Evolutionary conservation across 2,888 invertebrate species (phyloP), one percentile per base, ranked within the genome.

Genomic region (Harmothoe impar): DNA sequence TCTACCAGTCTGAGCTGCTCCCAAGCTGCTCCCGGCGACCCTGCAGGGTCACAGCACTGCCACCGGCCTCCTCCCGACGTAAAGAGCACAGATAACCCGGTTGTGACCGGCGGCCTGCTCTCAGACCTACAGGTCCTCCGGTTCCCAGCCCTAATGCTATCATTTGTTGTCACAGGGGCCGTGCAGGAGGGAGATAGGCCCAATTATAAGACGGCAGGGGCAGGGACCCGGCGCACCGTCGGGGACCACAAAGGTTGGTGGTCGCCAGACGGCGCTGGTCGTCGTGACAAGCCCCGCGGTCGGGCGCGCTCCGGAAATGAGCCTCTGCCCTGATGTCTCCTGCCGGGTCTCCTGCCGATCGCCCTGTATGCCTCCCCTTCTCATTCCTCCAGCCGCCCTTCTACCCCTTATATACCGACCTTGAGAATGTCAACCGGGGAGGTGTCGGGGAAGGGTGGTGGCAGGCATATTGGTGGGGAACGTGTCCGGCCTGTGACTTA

Each of bases 151-250:
- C 54, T 86, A 86, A 86, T 86, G 86, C 86, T 86, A 54, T 54
- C 54, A 86, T 86, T 86, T 86, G 86, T 86, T 86, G 54, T 86
- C 54, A 52, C 54, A 86, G 52, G 43, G 23, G 35, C 81, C 54
- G 84, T 86, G 86, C 54, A 54, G 56, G 3, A 86, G 86, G 86
- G 52, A 86, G 86, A 86, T 86, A 86, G 23, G 52, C 86, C 86
- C 86, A 86, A 86, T 86, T 86, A 86, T 54, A 86, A 86, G 54
- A 43, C 33, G n/a, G 23, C 23, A 15, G 31, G 20, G 35, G 35
- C 43, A 0, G 23, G 25, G 29, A n/a, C 25, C 86, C 86, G 7
- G 86, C 86, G 25, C 86, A 31, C 17, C 5, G 10, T 5, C 31
- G 86, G n/a, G 12, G 86, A 78, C 31, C 35, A 29, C 78, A 84